Evolutionary conservation across 2,113 vertebrate species (phyloP).

Genomic region (Tinamus guttatus): DNA sequence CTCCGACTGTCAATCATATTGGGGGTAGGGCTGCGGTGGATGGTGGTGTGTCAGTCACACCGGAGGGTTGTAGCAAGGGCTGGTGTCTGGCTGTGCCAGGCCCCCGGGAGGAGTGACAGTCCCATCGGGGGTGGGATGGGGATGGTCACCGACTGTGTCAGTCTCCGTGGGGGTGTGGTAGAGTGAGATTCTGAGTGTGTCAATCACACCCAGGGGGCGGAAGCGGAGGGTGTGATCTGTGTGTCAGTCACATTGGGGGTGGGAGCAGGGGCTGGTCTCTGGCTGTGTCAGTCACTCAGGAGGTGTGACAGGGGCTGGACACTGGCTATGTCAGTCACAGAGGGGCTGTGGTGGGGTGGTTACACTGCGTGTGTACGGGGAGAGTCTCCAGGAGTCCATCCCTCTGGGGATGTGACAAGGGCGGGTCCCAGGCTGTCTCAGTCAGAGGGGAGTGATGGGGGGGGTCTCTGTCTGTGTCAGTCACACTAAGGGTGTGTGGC

Average conservation of each 20-base stretch:
- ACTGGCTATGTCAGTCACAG: neutral
- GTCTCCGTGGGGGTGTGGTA: rapidly evolving
- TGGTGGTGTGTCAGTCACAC: neutral
- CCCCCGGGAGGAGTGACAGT: neutral
- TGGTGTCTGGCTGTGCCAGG: neutral
- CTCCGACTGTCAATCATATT: neutral
- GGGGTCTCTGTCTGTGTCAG: rapidly evolving
- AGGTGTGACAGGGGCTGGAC: neutral
- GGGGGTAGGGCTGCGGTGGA: neutral
- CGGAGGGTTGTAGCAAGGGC: too few species aligned
- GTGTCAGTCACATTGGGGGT: rapidly evolving
- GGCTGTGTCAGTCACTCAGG: neutral
- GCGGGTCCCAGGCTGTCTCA: rapidly evolving
- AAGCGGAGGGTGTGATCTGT: rapidly evolving
- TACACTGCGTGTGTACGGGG: too few species aligned
- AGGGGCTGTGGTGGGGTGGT: neutral
- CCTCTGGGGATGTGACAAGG: neutral
- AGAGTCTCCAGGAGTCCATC: neutral
- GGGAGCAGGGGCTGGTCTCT: neutral
- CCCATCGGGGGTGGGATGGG: neutral
- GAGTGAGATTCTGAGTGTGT: neutral
- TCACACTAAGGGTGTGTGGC: neutral
- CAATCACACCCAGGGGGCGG: neutral
- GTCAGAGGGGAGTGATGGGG: neutral
- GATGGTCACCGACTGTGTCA: rapidly evolving